Conservation (phyloP, 2,888 invertebrate genomes). For the Globia sparganii region DNA sequence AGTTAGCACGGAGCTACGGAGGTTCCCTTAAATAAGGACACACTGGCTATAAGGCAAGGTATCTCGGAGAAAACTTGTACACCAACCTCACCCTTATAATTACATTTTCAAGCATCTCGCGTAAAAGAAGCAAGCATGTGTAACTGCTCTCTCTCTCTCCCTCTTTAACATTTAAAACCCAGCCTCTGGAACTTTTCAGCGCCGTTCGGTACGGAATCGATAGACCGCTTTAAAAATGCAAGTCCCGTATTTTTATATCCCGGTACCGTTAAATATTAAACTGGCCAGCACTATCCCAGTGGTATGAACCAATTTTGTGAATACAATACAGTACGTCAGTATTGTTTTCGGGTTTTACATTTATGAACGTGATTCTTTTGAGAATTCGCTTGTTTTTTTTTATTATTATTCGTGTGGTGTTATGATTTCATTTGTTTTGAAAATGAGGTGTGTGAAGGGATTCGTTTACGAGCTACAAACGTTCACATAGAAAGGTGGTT, state of each 20-base stretch:
- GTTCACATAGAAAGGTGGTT: neutral
- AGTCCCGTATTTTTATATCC: slow-evolving; percentile 55
- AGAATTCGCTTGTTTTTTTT: slow-evolving; percentile 22
- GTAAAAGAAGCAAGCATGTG: slow-evolving; percentile 4
- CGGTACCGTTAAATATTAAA: slow-evolving; percentile 44
- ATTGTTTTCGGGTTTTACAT: slow-evolving; percentile 56
- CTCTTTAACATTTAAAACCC: slow-evolving; percentile 51
- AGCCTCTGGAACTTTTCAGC: slow-evolving; percentile 35
- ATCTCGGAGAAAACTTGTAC: slow-evolving; percentile 18
- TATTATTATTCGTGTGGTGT: slow-evolving; percentile 13
- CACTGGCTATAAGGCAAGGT: neutral
- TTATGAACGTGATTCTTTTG: slow-evolving; percentile 53
- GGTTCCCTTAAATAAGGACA: neutral
- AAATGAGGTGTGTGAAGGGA: neutral
- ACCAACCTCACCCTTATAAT: slow-evolving; percentile 1
- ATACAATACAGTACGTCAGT: slow-evolving; percentile 34
- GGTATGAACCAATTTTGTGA: slow-evolving; percentile 57
- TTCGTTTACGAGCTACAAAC: neutral
- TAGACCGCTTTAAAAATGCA: slow-evolving; percentile 65
- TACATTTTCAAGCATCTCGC: neutral
- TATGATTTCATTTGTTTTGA: slow-evolving; percentile 26
- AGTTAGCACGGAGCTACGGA: slow-evolving; percentile 9
- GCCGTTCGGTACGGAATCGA: slow-evolving; percentile 52
- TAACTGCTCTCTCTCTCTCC: slow-evolving; percentile 16
- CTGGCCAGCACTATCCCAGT: slow-evolving; percentile 40